Evolutionary conservation across 2,888 invertebrate genomes (phyloP).

Genomic region (Nemurella pictetii): DNA sequence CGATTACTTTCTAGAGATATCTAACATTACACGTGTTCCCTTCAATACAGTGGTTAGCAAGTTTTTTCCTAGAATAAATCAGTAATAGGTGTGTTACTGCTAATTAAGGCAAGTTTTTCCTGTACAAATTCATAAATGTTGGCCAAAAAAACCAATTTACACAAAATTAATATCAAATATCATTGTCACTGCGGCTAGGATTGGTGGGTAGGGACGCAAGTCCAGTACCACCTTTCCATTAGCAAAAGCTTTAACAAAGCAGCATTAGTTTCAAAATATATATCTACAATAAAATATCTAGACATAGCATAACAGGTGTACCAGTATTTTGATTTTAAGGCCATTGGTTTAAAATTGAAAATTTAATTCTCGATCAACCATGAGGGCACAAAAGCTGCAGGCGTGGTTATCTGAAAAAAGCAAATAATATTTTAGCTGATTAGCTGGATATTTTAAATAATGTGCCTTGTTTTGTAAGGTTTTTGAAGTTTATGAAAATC

Average conservation of each 20-base stretch:
- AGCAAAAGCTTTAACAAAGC: too few species aligned
- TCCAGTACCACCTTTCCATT: too few species aligned
- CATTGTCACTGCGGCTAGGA: too few species aligned
- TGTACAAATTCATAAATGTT: too few species aligned
- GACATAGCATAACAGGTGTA: neutral
- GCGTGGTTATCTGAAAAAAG: conserved; percentile 30
- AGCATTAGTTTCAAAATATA: too few species aligned
- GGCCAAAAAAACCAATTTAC: too few species aligned
- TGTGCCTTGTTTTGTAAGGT: too few species aligned
- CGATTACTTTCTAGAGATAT: neutral
- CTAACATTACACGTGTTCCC: neutral
- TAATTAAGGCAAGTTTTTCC: neutral
- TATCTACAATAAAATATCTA: neutral
- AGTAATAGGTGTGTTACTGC: neutral
- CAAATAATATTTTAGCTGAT: too few species aligned
- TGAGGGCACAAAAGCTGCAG: conserved; percentile 41
- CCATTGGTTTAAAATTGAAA: conserved; percentile 9
- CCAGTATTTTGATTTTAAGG: neutral
- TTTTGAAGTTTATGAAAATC: too few species aligned
- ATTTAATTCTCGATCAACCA: conserved; percentile 41
- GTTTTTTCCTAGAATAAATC: neutral
- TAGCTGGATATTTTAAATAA: too few species aligned
- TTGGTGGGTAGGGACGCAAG: too few species aligned
- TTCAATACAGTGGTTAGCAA: neutral
- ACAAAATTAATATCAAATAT: too few species aligned